Evolutionary conservation across 2,113 vertebrate genomes (phyloP).

Genomic region (Carollia perspicillata): DNA sequence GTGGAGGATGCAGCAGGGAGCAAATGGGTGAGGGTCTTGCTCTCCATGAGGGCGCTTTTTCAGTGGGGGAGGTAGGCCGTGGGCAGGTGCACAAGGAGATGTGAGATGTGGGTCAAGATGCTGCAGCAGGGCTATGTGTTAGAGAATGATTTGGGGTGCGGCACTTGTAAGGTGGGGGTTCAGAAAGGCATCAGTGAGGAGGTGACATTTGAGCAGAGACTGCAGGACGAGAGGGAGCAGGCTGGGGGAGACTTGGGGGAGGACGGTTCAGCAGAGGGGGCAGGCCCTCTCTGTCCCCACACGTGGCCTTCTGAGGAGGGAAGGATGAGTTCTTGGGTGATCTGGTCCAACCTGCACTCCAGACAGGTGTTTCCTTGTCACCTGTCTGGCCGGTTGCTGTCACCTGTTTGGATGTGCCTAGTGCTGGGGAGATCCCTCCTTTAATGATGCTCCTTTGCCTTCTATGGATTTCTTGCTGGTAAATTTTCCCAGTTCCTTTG

Average conservation of each 20-base stretch:
- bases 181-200: neutral
- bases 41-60: neutral
- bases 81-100: neutral
- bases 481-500: neutral
- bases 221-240: neutral
- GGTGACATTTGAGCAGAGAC: neutral
- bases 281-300: too few species aligned
- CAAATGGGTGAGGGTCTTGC: neutral
- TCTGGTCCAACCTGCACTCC: neutral
- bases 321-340: too few species aligned
- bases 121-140: neutral
- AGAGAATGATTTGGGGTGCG: neutral
- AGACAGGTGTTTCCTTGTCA: neutral
- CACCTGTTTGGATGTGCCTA: neutral
- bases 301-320: neutral
- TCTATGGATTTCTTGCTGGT: neutral
- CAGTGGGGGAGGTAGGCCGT: neutral
- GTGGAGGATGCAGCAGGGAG: neutral
- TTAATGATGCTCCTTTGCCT: neutral
- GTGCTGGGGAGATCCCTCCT: neutral
- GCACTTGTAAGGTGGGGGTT: neutral
- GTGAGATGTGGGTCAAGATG: neutral
- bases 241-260: neutral
- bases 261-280: neutral
- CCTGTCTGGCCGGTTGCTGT: neutral